Conservation (phyloP, 2,888 invertebrate genomes). For the Nudaria mundana region DNA sequence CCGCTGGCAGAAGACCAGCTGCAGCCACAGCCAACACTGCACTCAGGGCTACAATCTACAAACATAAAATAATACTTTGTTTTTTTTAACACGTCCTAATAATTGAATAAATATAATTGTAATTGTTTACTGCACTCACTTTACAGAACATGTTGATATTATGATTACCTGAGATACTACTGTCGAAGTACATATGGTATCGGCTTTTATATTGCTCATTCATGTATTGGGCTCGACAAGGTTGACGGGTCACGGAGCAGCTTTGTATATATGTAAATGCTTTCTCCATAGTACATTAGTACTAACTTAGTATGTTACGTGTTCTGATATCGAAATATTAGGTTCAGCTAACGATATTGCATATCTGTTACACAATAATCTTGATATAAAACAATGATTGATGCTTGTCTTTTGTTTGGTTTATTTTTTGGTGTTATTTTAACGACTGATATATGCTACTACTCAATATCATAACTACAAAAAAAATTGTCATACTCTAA, state of each 20-base stretch:
- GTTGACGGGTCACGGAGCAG: constrained; percentile 59
- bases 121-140: constrained; percentile 47
- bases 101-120: neutral
- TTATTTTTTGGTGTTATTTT: too few species aligned
- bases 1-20: constrained; percentile 59
- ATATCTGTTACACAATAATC: neutral
- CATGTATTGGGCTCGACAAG: constrained; percentile 60
- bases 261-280: constrained; percentile 29
- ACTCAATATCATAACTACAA: too few species aligned
- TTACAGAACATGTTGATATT: constrained; percentile 66
- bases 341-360: constrained; percentile 1
- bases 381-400: too few species aligned
- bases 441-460: too few species aligned
- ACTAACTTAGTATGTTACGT: neutral
- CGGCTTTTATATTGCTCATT: constrained; percentile 55
- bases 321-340: constrained; percentile 4
- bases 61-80: constrained; percentile 12
- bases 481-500: too few species aligned
- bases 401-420: too few species aligned
- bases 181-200: constrained; percentile 48
- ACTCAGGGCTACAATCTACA: constrained; percentile 55
- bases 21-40: constrained; percentile 60
- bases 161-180: constrained; percentile 44
- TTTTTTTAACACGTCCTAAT: neutral
- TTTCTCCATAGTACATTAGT: constrained; percentile 18